Conservation (phyloP, 2,113 vertebrate genomes). For the Leptodactylus fuscus region DNA sequence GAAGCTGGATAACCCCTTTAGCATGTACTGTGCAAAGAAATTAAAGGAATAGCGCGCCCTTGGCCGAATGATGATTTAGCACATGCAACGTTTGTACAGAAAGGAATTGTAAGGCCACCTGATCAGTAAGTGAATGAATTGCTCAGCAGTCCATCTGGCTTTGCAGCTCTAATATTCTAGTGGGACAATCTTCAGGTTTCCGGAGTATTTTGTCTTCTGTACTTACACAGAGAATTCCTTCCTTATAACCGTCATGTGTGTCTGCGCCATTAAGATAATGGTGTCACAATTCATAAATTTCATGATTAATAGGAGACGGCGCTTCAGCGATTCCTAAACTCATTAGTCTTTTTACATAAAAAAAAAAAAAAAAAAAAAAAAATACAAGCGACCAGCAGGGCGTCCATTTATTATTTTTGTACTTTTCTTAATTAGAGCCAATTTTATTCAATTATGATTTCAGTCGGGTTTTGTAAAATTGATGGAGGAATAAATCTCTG, state of each 20-base stretch:
- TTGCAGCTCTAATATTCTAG: no score
- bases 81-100: no score
- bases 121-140: no score
- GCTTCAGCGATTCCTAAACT: constrained; percentile 31
- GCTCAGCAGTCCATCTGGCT: no score
- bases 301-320: constrained; percentile 6
- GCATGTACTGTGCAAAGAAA: no score
- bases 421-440: constrained; percentile 42
- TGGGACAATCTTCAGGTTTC: background rate
- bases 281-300: constrained; percentile 32
- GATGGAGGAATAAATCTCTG: constrained; percentile 31
- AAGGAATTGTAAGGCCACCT: no score
- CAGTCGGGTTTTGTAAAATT: constrained; percentile 31
- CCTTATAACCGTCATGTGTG: background rate
- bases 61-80: no score
- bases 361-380: no score
- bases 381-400: background rate
- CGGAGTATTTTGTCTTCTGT: background rate
- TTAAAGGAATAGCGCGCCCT: no score
- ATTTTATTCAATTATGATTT: constrained; percentile 41
- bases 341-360: constrained; percentile 38
- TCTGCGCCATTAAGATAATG: constrained; percentile 32
- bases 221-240: background rate
- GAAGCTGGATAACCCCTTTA: no score
- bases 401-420: constrained; percentile 34